Percentiles rank a stretch among this genome's conserved stretches.
Evolutionary conservation across 2,888 invertebrate genomes (phyloP).

Genomic region (Amphipoea oculea): DNA sequence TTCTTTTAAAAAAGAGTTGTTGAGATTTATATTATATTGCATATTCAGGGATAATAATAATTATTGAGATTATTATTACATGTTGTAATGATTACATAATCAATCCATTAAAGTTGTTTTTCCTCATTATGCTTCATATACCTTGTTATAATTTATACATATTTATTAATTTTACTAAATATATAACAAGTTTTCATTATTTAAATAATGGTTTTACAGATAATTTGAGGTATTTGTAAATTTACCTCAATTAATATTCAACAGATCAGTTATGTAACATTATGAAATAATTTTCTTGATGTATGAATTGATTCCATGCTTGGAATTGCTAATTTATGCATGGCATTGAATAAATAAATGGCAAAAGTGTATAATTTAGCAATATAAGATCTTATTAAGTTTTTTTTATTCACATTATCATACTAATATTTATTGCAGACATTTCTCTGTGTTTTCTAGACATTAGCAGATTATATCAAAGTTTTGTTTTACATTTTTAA

Average conservation of each 20-base stretch:
- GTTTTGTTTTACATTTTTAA: not conserved
- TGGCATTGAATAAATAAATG: slow-evolving; percentile 34
- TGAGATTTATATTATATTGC: not conserved
- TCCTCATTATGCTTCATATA: not conserved
- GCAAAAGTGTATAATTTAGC: slow-evolving; percentile 1
- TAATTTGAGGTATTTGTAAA: not conserved
- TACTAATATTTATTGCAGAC: not conserved
- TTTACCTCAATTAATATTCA: not conserved
- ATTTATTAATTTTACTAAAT: not conserved
- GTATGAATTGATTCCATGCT: not conserved
- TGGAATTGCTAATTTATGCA: slow-evolving; percentile 14
- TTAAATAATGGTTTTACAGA: not conserved
- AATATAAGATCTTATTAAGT: not conserved
- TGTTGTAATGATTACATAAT: not conserved
- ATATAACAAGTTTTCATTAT: not conserved
- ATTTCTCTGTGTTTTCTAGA: not conserved
- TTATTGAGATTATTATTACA: slow-evolving; percentile 6
- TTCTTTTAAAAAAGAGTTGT: not conserved
- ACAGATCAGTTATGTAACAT: not conserved
- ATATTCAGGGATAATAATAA: not conserved
- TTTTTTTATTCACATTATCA: not conserved
- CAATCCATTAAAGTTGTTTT: not conserved
- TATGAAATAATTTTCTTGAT: not conserved
- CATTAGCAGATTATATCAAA: not conserved
- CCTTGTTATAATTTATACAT: not conserved